Evolutionary conservation across 1,140 invertebrate species (phyloP).

Genomic region (Drosophila biarmipes): DNA sequence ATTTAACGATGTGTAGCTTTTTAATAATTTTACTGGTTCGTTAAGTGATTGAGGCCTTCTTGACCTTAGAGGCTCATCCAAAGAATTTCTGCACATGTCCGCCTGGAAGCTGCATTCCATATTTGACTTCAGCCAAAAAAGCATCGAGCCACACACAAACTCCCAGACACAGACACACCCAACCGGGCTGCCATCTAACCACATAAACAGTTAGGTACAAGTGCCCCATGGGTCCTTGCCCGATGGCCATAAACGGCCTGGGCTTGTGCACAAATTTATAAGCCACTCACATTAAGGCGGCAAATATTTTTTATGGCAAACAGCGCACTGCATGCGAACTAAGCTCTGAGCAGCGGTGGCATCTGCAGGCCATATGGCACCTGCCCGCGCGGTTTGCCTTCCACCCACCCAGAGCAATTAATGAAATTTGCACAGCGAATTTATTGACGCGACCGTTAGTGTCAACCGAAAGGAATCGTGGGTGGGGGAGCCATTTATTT

Average conservation of each 20-base stretch:
- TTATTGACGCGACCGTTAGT: constrained; percentile 68
- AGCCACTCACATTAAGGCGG: constrained; percentile 77
- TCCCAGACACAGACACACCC: constrained; percentile 24
- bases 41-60: neutral
- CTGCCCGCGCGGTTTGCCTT: constrained; percentile 39
- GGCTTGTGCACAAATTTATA: constrained; percentile 79
- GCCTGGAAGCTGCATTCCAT: constrained; percentile 35
- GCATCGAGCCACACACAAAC: constrained; percentile 35
- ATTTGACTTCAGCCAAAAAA: constrained; percentile 42
- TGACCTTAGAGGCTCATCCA: constrained; percentile 12
- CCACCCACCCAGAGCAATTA: constrained; percentile 55
- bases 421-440: constrained; percentile 70
- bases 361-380: constrained; percentile 41
- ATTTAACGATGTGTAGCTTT: neutral
- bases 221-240: constrained; percentile 59
- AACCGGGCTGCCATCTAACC: constrained; percentile 33
- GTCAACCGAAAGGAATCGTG: constrained; percentile 22
- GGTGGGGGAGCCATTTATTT: constrained; percentile 34
- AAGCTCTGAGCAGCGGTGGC: constrained; percentile 34
- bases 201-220: constrained; percentile 65
- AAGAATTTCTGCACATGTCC: constrained; percentile 34
- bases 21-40: neutral
- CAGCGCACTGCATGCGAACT: constrained; percentile 38
- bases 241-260: constrained; percentile 65
- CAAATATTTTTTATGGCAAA: constrained; percentile 77